Evolutionary conservation across 2,888 invertebrate genomes (phyloP).

Genomic region (Actias luna): DNA sequence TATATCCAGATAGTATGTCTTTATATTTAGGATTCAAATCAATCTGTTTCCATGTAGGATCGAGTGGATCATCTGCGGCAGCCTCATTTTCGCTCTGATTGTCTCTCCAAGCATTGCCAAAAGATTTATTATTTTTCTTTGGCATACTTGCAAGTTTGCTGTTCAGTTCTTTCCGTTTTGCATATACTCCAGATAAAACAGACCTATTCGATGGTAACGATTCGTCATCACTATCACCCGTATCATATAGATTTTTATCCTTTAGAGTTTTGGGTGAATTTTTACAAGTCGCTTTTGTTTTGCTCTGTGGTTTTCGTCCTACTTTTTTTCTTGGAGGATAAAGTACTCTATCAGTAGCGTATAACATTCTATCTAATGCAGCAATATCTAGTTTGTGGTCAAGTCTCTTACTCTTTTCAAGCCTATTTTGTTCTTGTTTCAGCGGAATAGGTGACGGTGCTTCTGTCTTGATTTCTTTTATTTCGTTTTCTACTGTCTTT

Average conservation of each 20-base stretch:
- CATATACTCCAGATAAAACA: slow-evolving; percentile 75
- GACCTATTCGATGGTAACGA: slow-evolving; percentile 61
- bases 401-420: slow-evolving; percentile 64
- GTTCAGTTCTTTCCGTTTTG: slow-evolving; percentile 75
- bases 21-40: slow-evolving; percentile 84
- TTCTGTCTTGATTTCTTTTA: slow-evolving; percentile 75
- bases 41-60: slow-evolving; percentile 84
- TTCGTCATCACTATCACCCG: slow-evolving; percentile 67
- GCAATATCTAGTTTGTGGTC: slow-evolving; percentile 78
- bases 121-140: slow-evolving; percentile 64
- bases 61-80: slow-evolving; percentile 80
- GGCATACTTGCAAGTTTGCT: slow-evolving; percentile 68
- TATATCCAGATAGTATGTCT: slow-evolving; percentile 82
- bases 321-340: slow-evolving; percentile 90
- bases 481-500: slow-evolving; percentile 70
- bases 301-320: slow-evolving; percentile 83
- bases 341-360: slow-evolving; percentile 88
- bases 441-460: slow-evolving; percentile 72
- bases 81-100: slow-evolving; percentile 77
- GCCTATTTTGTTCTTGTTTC: slow-evolving; percentile 70
- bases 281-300: slow-evolving; percentile 60
- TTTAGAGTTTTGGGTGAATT: slow-evolving; percentile 62
- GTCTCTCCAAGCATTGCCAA: slow-evolving; percentile 71
- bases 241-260: slow-evolving; percentile 74
- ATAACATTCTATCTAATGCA: slow-evolving; percentile 85